Evolutionary conservation across 2,113 vertebrate genomes (phyloP).

Genomic region (Opisthocomus hoazin): DNA sequence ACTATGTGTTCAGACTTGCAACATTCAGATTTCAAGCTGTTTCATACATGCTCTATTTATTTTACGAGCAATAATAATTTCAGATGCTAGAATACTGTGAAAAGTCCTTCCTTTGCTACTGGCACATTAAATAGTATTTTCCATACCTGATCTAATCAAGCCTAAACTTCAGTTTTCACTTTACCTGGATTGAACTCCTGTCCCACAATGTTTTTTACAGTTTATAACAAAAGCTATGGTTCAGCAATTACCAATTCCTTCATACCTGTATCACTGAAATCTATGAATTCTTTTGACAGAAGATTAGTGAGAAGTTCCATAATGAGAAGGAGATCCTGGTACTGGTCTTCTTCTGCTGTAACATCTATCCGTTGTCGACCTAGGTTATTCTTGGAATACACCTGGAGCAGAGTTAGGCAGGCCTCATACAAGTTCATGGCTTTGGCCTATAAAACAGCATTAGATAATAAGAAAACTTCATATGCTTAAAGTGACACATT

Average conservation of each 20-base stretch:
- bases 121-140: neutral
- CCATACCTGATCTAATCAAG: neutral
- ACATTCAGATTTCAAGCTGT: neutral
- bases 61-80: neutral
- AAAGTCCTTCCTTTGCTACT: neutral
- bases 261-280: slow-evolving; percentile 96
- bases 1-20: neutral
- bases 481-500: neutral
- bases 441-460: slow-evolving; percentile 81
- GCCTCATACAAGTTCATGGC: slow-evolving; percentile 98
- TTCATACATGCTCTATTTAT: neutral
- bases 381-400: slow-evolving; percentile 97
- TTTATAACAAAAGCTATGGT: neutral
- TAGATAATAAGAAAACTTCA: neutral
- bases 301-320: slow-evolving; percentile 99
- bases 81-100: neutral
- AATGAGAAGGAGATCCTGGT: slow-evolving; percentile 98
- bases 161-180: neutral
- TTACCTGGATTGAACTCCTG: neutral
- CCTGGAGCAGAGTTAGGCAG: slow-evolving; percentile 94
- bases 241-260: neutral
- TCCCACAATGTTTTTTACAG: neutral
- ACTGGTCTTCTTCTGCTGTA: slow-evolving; percentile 94
- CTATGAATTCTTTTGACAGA: slow-evolving; percentile 98
- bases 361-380: slow-evolving; percentile 88